Conservation (phyloP, 2,113 vertebrate species). For the Oreocharis arfaki region DNA sequence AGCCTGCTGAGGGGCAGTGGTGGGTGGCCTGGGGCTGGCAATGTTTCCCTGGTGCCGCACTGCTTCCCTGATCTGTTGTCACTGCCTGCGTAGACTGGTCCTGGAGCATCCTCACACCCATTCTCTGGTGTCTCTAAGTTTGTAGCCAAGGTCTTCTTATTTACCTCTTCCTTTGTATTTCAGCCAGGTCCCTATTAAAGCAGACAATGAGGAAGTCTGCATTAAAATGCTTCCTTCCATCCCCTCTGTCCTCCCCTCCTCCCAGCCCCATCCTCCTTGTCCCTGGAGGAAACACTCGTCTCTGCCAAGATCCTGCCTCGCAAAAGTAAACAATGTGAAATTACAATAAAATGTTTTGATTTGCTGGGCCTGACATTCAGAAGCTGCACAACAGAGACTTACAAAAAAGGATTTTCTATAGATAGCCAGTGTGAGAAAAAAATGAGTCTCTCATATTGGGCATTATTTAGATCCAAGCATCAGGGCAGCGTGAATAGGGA, state of each 20-base stretch:
- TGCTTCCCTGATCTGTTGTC: background rate
- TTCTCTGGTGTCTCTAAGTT: background rate
- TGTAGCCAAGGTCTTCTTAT: background rate
- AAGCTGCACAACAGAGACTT: slow-evolving; percentile 3
- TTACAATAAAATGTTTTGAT: slow-evolving; percentile 64
- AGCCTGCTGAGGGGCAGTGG: accelerated
- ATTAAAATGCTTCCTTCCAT: slow-evolving; percentile 46
- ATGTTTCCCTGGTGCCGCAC: background rate
- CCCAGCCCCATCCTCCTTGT: background rate
- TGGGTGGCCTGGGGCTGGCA: background rate
- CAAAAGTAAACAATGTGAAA: slow-evolving; percentile 61
- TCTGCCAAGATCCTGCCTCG: slow-evolving; percentile 56
- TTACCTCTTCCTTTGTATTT: slow-evolving; percentile 24
- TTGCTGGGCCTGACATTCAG: slow-evolving; percentile 34
- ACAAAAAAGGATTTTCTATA: slow-evolving; percentile 15
- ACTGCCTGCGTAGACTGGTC: background rate
- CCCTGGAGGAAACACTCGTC: slow-evolving; percentile 33
- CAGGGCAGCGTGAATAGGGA: background rate
- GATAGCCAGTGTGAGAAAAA: slow-evolving; percentile 25
- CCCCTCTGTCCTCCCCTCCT: background rate
- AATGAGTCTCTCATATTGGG: background rate
- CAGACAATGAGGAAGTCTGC: slow-evolving; percentile 30
- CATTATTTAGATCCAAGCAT: background rate
- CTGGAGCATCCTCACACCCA: background rate
- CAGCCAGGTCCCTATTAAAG: background rate